Evolutionary conservation across 2,888 invertebrate genomes (phyloP), one percentile per base, ranked within the genome.

Genomic region (Drosophila subsilvestris): DNA sequence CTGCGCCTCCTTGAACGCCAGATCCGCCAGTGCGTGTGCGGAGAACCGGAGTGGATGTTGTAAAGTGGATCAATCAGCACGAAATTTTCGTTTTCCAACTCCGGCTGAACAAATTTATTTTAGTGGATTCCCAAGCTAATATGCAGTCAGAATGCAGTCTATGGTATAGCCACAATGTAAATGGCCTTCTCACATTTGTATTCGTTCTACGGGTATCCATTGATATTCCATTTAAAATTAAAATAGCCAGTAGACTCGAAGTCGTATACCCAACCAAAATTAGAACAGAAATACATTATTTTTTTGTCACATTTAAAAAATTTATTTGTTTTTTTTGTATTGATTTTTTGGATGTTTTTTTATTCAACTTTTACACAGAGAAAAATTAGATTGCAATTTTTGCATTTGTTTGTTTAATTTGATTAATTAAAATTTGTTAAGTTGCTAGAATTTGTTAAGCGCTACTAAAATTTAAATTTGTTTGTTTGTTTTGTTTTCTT

Each of bases 391-490:
- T 78, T 89, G 75, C 78, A 86, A 54, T 87, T 85, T 53, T 86
- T 81, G 79, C 74, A 72, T 84, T 79, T 72, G 79, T 62, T 61
- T 59, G 71, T 84, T 72, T 72, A 86, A 88, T 85, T 85, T 83
- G 86, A 86, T 86, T 89, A 85, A 83, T 84, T 89, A 86, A 88
- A 86, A 86, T 86, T 86, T 86, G 86, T 86, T 86, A 88, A 85
- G 80, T 89, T 86, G 89, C 86, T 86, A 86, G 85, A 86, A 86
- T 86, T 89, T 89, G 86, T 86, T 86, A 86, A 89, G 89, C 89
- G 86, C 89, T 86, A 86, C 86, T 88, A 86, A 86, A 88, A 88
- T 83, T 89, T 86, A 86, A 86, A 86, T 88, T 88, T 88, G 85
- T 84, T 88, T 78, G 77, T 70, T 78, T 73, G 18, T 53, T 74